Evolutionary conservation across 2,113 vertebrate genomes (phyloP).

Genomic region (Furnarius figulus): DNA sequence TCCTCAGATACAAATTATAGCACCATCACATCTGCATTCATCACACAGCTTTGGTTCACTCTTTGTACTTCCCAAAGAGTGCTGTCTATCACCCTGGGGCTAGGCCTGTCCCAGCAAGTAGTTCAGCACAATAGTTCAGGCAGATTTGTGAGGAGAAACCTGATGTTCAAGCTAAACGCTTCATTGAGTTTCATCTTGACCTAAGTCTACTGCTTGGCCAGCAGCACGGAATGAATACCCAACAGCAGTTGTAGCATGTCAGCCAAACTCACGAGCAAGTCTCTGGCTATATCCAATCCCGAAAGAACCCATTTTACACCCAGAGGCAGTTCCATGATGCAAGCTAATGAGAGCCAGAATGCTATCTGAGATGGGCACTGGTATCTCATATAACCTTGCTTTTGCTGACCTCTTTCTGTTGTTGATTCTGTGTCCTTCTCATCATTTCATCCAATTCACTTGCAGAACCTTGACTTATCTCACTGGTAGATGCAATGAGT

Average conservation of each 20-base stretch:
- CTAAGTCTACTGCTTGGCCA: neutral
- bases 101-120: neutral
- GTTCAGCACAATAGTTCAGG: neutral
- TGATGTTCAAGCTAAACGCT: neutral
- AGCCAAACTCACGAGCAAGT: neutral
- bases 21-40: neutral
- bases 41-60: neutral
- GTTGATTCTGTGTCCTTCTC: neutral
- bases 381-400: neutral
- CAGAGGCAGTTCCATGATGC: neutral
- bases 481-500: neutral
- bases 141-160: neutral
- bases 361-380: neutral
- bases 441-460: neutral
- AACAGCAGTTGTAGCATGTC: neutral
- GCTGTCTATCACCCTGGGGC: neutral
- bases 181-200: neutral
- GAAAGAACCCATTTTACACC: neutral
- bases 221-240: neutral
- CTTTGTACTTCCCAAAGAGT: neutral
- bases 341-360: neutral
- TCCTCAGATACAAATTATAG: neutral
- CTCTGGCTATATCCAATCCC: neutral
- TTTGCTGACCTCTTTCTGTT: neutral
- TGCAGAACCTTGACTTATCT: neutral